These are phyloP conservation scores for Anguilla pacifica DNA, from an alignment of 2,797 vertebrate species.

Conservation along the genomic window DNA sequence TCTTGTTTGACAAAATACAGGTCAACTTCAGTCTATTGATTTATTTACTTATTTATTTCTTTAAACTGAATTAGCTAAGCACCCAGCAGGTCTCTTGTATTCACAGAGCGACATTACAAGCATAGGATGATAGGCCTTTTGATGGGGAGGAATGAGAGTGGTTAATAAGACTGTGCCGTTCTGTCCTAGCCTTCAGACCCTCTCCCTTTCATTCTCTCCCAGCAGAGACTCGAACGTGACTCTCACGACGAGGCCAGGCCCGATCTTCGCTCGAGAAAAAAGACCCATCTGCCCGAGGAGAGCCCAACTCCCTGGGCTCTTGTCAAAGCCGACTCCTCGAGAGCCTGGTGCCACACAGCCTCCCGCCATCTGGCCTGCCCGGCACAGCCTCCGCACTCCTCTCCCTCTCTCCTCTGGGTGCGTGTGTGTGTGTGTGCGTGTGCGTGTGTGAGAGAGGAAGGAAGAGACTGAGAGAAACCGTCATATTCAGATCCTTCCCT, in stretches of 20 bases:
- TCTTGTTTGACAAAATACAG: constrained; percentile 14
- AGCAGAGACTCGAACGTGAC: constrained; percentile 23
- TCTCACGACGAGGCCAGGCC: constrained; percentile 31
- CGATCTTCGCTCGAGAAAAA: constrained; percentile 45
- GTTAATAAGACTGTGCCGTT: constrained; percentile 48
- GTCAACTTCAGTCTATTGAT: constrained; percentile 22
- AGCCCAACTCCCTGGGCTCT: constrained; percentile 49
- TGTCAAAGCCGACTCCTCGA: constrained; percentile 54
- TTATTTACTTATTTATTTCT: constrained; percentile 29
- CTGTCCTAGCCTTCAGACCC: constrained; percentile 35
- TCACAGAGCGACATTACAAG: constrained; percentile 26
- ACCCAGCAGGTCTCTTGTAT: constrained; percentile 29
- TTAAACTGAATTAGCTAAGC: constrained; percentile 23
- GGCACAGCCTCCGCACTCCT: constrained; percentile 23
- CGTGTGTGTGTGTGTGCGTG: constrained; percentile 27
- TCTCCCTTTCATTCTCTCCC: constrained; percentile 34
- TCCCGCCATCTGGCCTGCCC: constrained; percentile 57
- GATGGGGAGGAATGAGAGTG: constrained; percentile 42
- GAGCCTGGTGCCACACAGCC: constrained; percentile 54
- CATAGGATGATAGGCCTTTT: constrained; percentile 18
- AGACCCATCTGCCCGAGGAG: constrained; percentile 57
- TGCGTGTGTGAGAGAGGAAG: constrained; percentile 1
- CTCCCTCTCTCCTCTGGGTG: neutral
- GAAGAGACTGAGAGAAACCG: neutral
- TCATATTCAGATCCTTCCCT: neutral